phyloP scores from a whole-genome alignment of 2,888 invertebrate genomes.

The Melanostoma scalare region DNA sequence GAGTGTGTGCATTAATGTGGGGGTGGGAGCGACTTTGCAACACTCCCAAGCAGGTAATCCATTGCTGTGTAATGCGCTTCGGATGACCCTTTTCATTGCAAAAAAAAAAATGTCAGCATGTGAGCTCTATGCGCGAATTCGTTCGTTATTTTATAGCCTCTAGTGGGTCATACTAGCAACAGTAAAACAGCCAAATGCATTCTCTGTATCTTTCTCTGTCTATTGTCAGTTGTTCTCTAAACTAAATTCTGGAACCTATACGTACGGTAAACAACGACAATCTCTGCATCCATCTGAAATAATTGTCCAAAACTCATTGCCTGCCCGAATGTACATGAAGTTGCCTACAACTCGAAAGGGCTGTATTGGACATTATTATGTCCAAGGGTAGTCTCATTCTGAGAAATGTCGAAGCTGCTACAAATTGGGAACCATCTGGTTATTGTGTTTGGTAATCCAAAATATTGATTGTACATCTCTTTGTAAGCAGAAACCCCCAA shows the following conservation, averaged over 20 bases:
- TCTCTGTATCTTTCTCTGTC: neutral
- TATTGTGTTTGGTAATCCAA: no score
- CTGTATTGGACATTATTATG: no score
- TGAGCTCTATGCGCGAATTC: slow-evolving; percentile 44
- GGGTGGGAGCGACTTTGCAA: slow-evolving; percentile 14
- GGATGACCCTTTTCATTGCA: slow-evolving; percentile 26
- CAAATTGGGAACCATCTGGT: no score
- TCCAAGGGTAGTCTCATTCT: no score
- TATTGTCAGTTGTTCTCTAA: slow-evolving; percentile 2
- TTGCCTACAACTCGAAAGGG: neutral
- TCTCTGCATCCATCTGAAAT: slow-evolving; percentile 58
- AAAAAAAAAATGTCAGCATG: slow-evolving; percentile 28
- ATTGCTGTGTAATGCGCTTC: slow-evolving; percentile 58
- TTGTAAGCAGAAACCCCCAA: no score
- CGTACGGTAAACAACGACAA: slow-evolving; percentile 33
- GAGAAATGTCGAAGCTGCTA: no score
- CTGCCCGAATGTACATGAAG: neutral
- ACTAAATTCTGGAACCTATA: slow-evolving; percentile 14
- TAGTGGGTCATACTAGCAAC: slow-evolving; percentile 56
- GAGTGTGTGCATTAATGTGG: slow-evolving; percentile 9
- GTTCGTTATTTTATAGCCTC: slow-evolving; percentile 69
- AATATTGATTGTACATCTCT: no score
- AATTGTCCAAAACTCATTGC: slow-evolving; percentile 57
- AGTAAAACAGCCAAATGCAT: slow-evolving; percentile 30
- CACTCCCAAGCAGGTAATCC: slow-evolving; percentile 63